Conservation (phyloP, 2,888 invertebrate species). For the Gandaritis pyraliata region DNA sequence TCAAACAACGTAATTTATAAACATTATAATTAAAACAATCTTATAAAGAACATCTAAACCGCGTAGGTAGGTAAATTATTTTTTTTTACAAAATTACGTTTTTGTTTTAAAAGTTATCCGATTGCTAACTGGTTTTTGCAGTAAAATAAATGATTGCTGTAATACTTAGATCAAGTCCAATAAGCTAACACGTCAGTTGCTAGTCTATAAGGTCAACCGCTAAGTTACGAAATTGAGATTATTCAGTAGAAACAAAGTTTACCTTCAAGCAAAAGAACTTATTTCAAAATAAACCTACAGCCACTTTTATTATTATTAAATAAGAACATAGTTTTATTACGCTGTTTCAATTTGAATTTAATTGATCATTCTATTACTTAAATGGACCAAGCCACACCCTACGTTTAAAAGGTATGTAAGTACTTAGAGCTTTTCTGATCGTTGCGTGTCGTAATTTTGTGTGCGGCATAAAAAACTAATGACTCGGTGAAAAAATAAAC, state of each 20-base stretch:
- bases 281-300: background rate
- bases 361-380: background rate
- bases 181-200: constrained; percentile 10
- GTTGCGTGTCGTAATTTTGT: too few species aligned
- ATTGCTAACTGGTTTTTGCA: background rate
- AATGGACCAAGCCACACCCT: too few species aligned
- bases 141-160: constrained; percentile 7
- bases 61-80: too few species aligned
- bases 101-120: too few species aligned
- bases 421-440: too few species aligned
- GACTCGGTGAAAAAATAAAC: too few species aligned
- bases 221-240: constrained; percentile 26
- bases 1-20: too few species aligned
- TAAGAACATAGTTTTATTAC: background rate
- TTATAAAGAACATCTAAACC: too few species aligned
- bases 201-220: constrained; percentile 23
- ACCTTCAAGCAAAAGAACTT: constrained; percentile 20
- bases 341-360: background rate
- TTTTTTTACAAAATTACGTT: too few species aligned
- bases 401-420: too few species aligned
- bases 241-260: constrained; percentile 17
- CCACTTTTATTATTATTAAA: background rate
- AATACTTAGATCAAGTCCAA: constrained; percentile 12
- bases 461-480: too few species aligned
- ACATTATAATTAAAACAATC: too few species aligned